phyloP scores from a whole-genome alignment of 2,888 invertebrate species.

The Dryomyza anilis region DNA sequence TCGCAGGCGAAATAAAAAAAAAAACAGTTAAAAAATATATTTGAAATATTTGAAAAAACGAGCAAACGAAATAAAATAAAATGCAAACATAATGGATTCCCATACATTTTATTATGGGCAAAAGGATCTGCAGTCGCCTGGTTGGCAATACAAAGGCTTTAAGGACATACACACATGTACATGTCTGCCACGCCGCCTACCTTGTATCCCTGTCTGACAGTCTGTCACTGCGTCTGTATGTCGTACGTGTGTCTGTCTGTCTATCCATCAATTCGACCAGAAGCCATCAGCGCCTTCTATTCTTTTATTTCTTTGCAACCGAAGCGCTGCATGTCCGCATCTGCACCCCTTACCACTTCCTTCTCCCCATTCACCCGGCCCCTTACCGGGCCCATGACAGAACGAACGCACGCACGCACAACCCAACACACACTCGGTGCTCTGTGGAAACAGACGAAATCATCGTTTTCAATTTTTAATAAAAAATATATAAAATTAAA shows the following conservation, averaged over 20 bases:
- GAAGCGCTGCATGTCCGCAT: no score
- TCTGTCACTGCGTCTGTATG: background rate
- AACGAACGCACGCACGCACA: background rate
- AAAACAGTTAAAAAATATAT: background rate
- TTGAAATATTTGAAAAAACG: background rate
- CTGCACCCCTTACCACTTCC: no score
- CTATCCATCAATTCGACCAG: slow-evolving; percentile 7
- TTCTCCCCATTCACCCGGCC: background rate
- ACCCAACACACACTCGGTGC: background rate
- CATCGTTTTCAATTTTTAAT: background rate
- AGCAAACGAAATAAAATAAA: background rate
- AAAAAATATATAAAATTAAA: background rate
- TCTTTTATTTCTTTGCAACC: background rate
- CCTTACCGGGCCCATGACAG: background rate
- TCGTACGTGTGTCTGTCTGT: background rate
- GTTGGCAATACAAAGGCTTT: no score
- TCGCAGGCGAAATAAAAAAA: no score
- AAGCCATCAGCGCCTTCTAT: no score
- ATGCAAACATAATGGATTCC: background rate
- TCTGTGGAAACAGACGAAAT: no score
- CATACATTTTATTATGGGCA: no score
- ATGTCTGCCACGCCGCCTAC: background rate
- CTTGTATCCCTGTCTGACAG: background rate
- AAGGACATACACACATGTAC: no score
- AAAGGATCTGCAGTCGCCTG: no score